Percentiles rank a stretch among this genome's conserved stretches.
phyloP scores from a whole-genome alignment of 2,113 vertebrate genomes.

The Gracilinanus agilis region DNA sequence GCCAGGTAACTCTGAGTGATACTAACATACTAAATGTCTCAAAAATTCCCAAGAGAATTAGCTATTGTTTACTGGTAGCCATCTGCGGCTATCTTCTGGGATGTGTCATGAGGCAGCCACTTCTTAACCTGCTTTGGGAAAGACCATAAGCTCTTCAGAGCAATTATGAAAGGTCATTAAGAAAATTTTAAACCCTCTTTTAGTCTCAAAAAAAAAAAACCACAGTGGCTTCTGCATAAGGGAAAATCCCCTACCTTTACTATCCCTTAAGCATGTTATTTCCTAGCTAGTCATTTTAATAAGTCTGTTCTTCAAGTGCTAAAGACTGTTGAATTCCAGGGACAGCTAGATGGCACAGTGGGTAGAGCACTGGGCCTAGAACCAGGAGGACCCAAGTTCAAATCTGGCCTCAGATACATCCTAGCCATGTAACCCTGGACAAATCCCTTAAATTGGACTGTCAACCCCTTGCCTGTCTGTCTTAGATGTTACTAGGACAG shows the following conservation, averaged over 20 bases:
- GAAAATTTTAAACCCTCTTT: constrained; percentile 12
- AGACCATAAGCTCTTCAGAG: constrained; percentile 16
- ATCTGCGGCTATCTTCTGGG: background rate
- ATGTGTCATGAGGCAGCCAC: background rate
- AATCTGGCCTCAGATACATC: no score
- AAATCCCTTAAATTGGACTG: constrained; percentile 8
- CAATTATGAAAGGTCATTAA: constrained; percentile 46
- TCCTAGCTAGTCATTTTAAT: background rate
- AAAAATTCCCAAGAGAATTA: background rate
- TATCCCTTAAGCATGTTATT: constrained; percentile 20
- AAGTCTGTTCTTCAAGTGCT: background rate
- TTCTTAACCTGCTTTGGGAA: background rate
- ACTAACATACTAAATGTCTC: background rate
- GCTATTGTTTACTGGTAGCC: background rate
- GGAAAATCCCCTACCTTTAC: constrained; percentile 45
- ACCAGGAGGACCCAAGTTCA: no score
- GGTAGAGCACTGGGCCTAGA: no score
- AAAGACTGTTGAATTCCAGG: background rate
- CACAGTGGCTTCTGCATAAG: background rate
- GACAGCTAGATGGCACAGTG: no score
- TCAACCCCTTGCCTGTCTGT: background rate
- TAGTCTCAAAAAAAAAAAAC: background rate
- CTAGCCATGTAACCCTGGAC: no score
- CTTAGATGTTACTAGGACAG: background rate
- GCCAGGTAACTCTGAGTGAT: background rate